Evolutionary conservation across 2,888 invertebrate genomes (phyloP), one percentile per base, ranked within the genome.

Genomic region (Rhagium mordax): DNA sequence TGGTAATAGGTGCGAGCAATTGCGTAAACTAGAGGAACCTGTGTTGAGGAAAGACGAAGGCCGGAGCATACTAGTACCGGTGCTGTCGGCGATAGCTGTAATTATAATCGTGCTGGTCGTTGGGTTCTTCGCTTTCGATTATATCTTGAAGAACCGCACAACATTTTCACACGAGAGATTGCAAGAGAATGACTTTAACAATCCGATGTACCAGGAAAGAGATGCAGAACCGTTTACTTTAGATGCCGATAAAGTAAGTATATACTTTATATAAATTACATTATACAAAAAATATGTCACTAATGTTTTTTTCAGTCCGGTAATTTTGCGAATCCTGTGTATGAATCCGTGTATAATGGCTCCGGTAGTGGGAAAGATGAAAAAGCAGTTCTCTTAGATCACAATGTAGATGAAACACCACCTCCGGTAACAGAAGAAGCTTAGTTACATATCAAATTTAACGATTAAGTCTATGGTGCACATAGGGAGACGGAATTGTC

Each of bases 281-380:
- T 51, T 3, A 51, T 10, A 8, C 3, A 51, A 15, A 16, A 10
- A 5, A 51, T 3, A 51, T 51, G 53, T 33, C 13, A 51, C 6
- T 24, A 6, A 24, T 24, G 6, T 47, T 47, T 27, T 60, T 64
- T 84, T 79, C 81, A 88, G 87, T 91, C 91, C 77, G 93, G 93
- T 27, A 95, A 95, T 88, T 96, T 95, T 89, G 94, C 94, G 18
- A 96, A 96, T 88, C 96, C 96, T 0, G 94, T 96, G 57, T 96
- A 96, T 88, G 96, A 96, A 84, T 94, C 94, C 62, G 93, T 95
- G 90, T 95, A 94, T 87, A 90, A 88, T 76, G 86, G 87, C 49
- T 83, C 84, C 68, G 88, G 84, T 7, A 86, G 85, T 74, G 88
- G 84, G 13, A 88, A 85, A 15, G 89, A 86, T 5, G 91, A 91